Evolutionary conservation across 2,113 vertebrate species (phyloP).

Genomic region (Pungitius pungitius): DNA sequence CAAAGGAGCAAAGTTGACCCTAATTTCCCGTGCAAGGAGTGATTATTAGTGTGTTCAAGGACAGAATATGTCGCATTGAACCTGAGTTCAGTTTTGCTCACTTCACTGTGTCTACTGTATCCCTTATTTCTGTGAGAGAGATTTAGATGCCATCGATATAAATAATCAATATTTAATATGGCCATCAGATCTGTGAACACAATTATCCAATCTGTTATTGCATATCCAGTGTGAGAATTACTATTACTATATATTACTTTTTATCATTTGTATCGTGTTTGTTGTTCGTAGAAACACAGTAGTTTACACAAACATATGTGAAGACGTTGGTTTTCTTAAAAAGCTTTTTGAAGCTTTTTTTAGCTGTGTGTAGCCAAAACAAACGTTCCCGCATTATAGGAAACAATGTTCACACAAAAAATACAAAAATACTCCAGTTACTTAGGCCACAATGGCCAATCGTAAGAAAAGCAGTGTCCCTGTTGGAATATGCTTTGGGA

Average conservation of each 20-base stretch:
- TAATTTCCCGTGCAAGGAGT: slow-evolving; percentile 12
- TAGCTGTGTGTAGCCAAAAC: not conserved
- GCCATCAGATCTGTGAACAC: no score
- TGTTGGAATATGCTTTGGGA: not conserved
- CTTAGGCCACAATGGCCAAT: not conserved
- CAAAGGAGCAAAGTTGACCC: not conserved
- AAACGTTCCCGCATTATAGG: not conserved
- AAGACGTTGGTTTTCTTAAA: not conserved
- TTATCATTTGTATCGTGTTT: no score
- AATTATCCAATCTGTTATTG: no score
- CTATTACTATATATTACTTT: no score
- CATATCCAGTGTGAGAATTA: no score
- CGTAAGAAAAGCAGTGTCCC: not conserved
- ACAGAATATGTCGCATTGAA: slow-evolving; percentile 11
- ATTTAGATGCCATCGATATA: slow-evolving; percentile 25
- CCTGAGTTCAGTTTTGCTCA: slow-evolving; percentile 25
- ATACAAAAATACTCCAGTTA: not conserved
- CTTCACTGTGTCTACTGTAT: slow-evolving; percentile 8
- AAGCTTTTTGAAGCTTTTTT: not conserved
- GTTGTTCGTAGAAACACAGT: not conserved
- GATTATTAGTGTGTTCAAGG: slow-evolving; percentile 29
- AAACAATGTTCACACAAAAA: not conserved
- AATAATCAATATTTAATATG: slow-evolving; percentile 17
- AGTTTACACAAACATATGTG: not conserved
- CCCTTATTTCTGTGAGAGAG: slow-evolving; percentile 15